Base-by-base conservation (phyloP, 1,140 invertebrate species). In the Lasioglossum baleicum region DNA sequence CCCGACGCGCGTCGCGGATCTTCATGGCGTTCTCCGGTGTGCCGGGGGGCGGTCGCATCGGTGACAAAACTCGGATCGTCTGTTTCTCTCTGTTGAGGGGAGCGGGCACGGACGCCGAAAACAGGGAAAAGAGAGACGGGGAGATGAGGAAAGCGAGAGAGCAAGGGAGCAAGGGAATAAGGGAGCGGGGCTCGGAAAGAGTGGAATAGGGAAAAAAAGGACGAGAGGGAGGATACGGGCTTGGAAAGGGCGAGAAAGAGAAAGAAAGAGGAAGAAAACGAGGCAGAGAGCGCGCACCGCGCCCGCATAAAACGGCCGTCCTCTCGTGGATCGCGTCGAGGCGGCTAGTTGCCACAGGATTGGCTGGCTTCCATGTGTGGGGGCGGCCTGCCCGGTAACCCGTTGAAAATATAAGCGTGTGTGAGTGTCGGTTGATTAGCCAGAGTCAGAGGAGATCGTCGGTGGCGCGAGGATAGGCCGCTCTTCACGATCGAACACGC, bases 361-460 rank as follows among this genome's bases (percentile, higher is more conserved):
- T 92, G 91, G 91, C 78, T 83, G 82, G 84, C 60, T 26, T 68
- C 80, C 67, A 71, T 71, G 75, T 88, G 87, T 90, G 90, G 90
- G 91, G 91, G 88, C 88, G 88, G 78, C 76, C 83, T 87, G 79
- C 61, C 77, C 76, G 75, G 84, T 81, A 75, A 75, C 86, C 88
- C 84, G 86, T 90, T 90, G 85, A 92, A 92, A 92, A 92, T 92
- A 92, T 92, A 92, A 92, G 89, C 88, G 83, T 92, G 90, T 92
- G 89, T 92, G 90, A 90, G 91, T 91, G 87, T 85, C 66, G 87
- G 86, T 77, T 91, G 88, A 92, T 92, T 91, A 92, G 88, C 90
- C 88, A 86, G 84, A 86, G 84, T 81, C 85, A 64, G 85, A 74
- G 85, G 80, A 71, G 84, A 79, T 81, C 84, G 81, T 83, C 80